Evolutionary conservation across 2,888 invertebrate genomes (phyloP), one percentile per base, ranked within the genome.

Genomic region (Tenthredo notha): DNA sequence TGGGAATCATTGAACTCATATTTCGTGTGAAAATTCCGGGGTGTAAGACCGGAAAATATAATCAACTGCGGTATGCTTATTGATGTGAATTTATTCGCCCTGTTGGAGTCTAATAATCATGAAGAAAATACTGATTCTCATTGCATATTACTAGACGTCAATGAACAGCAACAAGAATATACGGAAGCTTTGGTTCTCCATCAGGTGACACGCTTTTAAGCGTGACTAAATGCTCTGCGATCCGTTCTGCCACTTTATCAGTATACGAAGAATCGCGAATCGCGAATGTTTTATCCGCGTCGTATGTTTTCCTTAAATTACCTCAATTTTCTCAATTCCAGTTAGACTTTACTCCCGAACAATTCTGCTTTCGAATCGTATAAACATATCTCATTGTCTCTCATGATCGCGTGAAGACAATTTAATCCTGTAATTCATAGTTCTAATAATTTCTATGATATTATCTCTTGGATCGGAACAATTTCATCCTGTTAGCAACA

Each of bases 121-220:
- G 10, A 61, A 21, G 61, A 25, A 61, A 61, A 61, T 25, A 25
- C 25, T 25, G 4, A 61, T 25, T 1, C 61, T 61, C 61, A 33
- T 67, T 33, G 15, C 67, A 25, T 33, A 67, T 67, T 33, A 5
- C 25, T 18, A 33, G 33, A 33, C 15, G 4, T 6, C 15, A 18
- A 18, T 67, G 33, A 67, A 67, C 6, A 33, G n/a, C 21, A 74
- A 21, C 25, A 10, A 43, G 21, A 74, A 4, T 67, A 33, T 67
- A 33, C 33, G 10, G 43, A 40, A 75, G 47, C 21, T 47, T 47
- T 25, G 21, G 21, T 50, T 75, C 21, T 75, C 12, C 47, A 43
- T 47, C 47, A 50, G 75, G 43, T 75, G 75, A 75, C 75, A 75
- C 75, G 75, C 47, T 75, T 75, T 75, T 25, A 50, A 47, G 29